These are phyloP conservation scores for Labeo catla DNA, from an alignment of 2,113 vertebrate species.

Conservation along the genomic window DNA sequence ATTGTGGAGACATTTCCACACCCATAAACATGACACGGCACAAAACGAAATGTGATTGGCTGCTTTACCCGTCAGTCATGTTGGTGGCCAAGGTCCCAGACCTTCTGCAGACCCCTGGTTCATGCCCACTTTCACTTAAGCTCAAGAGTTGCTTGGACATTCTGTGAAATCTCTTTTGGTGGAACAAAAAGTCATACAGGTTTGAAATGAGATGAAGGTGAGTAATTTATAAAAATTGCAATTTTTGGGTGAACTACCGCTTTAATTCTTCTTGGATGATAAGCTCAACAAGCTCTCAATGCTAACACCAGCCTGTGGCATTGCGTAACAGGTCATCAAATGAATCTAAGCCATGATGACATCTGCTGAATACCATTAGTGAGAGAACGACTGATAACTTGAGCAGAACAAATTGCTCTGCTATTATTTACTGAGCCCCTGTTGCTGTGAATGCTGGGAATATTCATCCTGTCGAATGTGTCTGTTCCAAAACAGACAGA, in stretches of 20 bases:
- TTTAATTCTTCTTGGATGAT: background rate
- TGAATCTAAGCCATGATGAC: conserved; percentile 1
- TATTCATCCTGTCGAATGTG: conserved; percentile 10
- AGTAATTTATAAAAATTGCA: background rate
- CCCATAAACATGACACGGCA: too few species aligned
- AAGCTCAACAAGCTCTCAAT: background rate
- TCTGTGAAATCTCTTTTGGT: background rate
- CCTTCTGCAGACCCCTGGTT: too few species aligned
- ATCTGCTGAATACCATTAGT: conserved; percentile 13
- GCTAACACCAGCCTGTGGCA: background rate
- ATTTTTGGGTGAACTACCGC: background rate
- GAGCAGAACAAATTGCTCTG: conserved; percentile 23
- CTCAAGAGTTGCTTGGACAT: background rate
- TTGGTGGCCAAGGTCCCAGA: too few species aligned
- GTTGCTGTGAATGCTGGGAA: conserved; percentile 33
- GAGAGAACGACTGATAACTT: background rate
- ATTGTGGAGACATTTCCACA: too few species aligned
- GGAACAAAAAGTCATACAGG: background rate
- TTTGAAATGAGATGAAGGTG: background rate
- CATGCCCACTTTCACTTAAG: too few species aligned
- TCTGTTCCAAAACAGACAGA: conserved; percentile 22
- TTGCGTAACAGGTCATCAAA: conserved; percentile 15
- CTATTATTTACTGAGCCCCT: background rate
- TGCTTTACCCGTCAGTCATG: too few species aligned
- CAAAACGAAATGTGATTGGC: too few species aligned